Evolutionary conservation across 2,888 invertebrate genomes (phyloP).

Genomic region (Drosophila kuntzei): DNA sequence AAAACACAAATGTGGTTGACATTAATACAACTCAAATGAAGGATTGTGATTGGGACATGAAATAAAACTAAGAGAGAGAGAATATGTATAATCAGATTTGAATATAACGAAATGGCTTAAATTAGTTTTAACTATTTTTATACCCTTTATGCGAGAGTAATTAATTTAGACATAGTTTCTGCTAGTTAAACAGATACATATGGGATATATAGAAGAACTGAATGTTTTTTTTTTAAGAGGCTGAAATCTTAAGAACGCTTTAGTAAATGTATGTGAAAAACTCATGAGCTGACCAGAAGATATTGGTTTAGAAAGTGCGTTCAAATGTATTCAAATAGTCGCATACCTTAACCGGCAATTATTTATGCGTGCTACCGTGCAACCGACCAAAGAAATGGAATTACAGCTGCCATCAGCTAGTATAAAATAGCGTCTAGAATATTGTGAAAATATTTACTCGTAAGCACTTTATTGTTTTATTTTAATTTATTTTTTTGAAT

Average conservation of each 20-base stretch:
- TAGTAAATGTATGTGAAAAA: neutral
- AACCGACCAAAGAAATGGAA: neutral
- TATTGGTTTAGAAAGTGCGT: neutral
- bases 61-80: too few species aligned
- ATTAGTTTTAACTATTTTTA: too few species aligned
- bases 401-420: neutral
- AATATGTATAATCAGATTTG: too few species aligned
- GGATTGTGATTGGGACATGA: too few species aligned
- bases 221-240: too few species aligned
- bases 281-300: neutral
- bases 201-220: too few species aligned
- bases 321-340: neutral
- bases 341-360: neutral
- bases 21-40: too few species aligned
- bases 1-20: too few species aligned
- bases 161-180: neutral
- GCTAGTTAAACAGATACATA: neutral
- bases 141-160: neutral
- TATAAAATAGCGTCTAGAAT: neutral
- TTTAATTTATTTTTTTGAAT: neutral
- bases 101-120: too few species aligned
- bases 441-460: neutral
- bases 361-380: neutral
- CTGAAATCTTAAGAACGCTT: too few species aligned
- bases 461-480: neutral